These are phyloP conservation scores for Drosophila mettleri DNA, from an alignment of 2,888 invertebrate species.

Conservation along the genomic window DNA sequence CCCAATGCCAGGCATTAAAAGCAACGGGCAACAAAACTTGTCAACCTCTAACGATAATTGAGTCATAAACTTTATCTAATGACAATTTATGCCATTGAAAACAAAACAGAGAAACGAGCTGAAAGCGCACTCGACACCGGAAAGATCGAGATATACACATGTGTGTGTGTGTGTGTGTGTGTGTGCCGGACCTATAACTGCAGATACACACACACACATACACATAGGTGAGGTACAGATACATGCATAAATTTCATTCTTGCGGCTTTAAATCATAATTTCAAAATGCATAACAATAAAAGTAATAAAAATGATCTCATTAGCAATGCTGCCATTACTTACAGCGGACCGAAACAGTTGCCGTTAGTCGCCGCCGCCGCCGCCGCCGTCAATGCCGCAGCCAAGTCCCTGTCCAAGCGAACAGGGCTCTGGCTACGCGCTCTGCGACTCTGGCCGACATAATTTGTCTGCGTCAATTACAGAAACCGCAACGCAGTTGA, in stretches of 20 bases:
- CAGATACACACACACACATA: conserved; percentile 2
- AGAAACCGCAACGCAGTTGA: conserved; percentile 43
- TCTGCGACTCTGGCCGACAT: conserved; percentile 22
- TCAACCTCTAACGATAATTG: conserved; percentile 76
- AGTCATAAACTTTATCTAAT: conserved; percentile 79
- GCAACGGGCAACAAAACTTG: conserved; percentile 66
- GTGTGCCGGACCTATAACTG: background rate
- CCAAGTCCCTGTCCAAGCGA: conserved; percentile 5
- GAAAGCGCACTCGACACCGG: conserved; percentile 45
- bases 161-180: background rate
- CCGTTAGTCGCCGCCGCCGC: conserved; percentile 13
- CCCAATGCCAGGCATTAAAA: conserved; percentile 72
- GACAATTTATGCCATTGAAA: conserved; percentile 77
- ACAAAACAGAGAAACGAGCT: conserved; percentile 45
- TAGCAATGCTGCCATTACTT: conserved; percentile 49
- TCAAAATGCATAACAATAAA: conserved; percentile 48
- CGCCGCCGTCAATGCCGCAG: background rate
- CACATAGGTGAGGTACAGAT: background rate
- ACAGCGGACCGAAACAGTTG: conserved; percentile 41
- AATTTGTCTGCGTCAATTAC: conserved; percentile 65
- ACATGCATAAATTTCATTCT: conserved; percentile 59
- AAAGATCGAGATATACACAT: conserved; percentile 48
- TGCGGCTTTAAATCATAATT: conserved; percentile 71
- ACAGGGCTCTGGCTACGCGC: background rate
- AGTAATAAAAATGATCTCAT: conserved; percentile 62